Percentiles rank a stretch among this genome's conserved stretches.
Evolutionary conservation across 2,888 invertebrate genomes (phyloP).

Genomic region (Lepidonotus clava): DNA sequence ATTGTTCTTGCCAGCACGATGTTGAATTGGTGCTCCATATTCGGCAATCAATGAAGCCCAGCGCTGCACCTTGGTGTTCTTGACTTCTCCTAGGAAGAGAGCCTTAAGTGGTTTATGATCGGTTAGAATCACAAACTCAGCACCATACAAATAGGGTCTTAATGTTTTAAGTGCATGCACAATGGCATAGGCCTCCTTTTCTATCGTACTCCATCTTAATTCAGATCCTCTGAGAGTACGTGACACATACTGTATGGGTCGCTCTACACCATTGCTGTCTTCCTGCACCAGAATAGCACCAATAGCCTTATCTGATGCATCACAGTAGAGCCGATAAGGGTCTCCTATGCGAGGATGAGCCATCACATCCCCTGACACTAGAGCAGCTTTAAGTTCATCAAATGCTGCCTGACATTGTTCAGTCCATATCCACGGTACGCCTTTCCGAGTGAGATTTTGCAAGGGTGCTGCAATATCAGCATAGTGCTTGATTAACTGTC

Average conservation of each 20-base stretch:
- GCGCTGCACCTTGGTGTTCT: constrained; percentile 49
- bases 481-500: constrained; percentile 50
- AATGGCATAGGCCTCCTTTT: constrained; percentile 48
- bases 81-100: constrained; percentile 33
- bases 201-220: constrained; percentile 39
- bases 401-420: constrained; percentile 25
- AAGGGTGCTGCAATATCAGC: constrained; percentile 54
- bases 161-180: constrained; percentile 8
- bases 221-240: not conserved
- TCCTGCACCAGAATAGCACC: constrained; percentile 44
- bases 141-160: constrained; percentile 48
- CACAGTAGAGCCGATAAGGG: constrained; percentile 32
- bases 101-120: constrained; percentile 53
- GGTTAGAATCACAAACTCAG: constrained; percentile 12
- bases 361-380: not conserved
- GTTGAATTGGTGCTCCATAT: constrained; percentile 52
- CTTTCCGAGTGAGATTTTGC: constrained; percentile 26
- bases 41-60: constrained; percentile 53
- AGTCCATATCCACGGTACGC: not conserved
- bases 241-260: constrained; percentile 29
- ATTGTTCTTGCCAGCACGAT: constrained; percentile 20
- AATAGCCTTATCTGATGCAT: constrained; percentile 1
- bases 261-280: constrained; percentile 22
- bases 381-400: constrained; percentile 30
- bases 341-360: not conserved